A percentile compares a stretch with the other conserved stretches of the same genome.
Conservation (phyloP, 2,113 vertebrate species). For the Dicrurus megarhynchus region DNA sequence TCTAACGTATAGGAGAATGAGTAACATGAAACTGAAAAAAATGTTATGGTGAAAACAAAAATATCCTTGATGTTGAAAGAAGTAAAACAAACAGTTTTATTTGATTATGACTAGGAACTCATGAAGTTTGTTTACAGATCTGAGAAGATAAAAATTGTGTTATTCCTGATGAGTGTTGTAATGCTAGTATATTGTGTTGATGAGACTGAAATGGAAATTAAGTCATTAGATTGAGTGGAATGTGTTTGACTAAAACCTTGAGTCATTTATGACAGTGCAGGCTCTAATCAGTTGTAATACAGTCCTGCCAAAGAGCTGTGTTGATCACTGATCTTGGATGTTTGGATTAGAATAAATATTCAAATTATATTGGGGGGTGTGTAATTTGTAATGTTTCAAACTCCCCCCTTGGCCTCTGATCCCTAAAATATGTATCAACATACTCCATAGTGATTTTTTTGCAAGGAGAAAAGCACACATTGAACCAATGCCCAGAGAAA, state of each 20-base stretch:
- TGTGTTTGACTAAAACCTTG: neutral
- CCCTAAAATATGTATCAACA: neutral
- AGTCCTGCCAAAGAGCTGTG: neutral
- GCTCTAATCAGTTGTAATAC: neutral
- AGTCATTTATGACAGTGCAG: neutral
- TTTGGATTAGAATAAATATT: neutral
- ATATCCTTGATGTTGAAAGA: neutral
- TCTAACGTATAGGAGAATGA: neutral
- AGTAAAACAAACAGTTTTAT: neutral
- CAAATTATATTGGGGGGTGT: neutral
- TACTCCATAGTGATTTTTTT: neutral
- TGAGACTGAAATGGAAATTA: neutral
- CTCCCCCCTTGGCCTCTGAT: neutral
- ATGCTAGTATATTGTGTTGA: neutral
- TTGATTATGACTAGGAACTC: neutral
- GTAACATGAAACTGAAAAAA: neutral
- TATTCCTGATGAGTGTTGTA: neutral
- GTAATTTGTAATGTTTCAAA: neutral
- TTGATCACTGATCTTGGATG: neutral
- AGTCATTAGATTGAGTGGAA: neutral
- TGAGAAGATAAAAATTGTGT: neutral
- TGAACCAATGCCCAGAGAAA: neutral
- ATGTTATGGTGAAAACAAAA: neutral
- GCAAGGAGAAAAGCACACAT: neutral
- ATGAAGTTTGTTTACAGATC: neutral